phyloP scores from a whole-genome alignment of 2,888 invertebrate species.

The Rotaria magnacalcarata region DNA sequence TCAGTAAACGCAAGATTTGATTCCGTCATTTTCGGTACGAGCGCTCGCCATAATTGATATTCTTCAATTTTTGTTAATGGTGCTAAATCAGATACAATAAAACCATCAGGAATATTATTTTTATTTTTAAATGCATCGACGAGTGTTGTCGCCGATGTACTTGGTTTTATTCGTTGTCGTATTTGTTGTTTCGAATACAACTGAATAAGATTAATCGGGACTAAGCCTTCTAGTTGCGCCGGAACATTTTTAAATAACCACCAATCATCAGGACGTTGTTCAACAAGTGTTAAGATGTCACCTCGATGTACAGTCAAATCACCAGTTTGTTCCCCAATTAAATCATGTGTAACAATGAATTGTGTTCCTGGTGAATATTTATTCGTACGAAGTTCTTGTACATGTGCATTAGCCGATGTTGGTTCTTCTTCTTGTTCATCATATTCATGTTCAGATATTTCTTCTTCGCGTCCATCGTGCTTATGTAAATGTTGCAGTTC shows the following conservation, averaged over 20 bases:
- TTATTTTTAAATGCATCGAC: constrained; percentile 3
- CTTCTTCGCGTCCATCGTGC: not conserved
- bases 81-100: not conserved
- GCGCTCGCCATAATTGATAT: not conserved
- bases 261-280: constrained; percentile 32
- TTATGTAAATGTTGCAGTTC: not conserved
- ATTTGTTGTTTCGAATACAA: not conserved
- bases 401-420: not conserved
- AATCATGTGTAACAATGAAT: constrained; percentile 11
- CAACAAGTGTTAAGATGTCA: not conserved
- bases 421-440: not conserved
- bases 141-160: not conserved
- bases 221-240: not conserved
- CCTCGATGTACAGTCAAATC: not conserved
- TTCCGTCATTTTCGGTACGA: constrained; percentile 23
- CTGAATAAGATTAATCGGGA: not conserved
- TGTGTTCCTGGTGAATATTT: not conserved
- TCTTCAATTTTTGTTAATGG: not conserved
- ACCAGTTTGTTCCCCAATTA: not conserved
- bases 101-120: not conserved
- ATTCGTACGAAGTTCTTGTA: not conserved
- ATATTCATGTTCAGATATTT: not conserved
- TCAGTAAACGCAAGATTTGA: constrained; percentile 16
- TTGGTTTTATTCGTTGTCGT: not conserved
- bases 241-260: not conserved